These are phyloP conservation scores for Zaprionus capensis DNA, from an alignment of 1,140 invertebrate species.

Conservation along the genomic window DNA sequence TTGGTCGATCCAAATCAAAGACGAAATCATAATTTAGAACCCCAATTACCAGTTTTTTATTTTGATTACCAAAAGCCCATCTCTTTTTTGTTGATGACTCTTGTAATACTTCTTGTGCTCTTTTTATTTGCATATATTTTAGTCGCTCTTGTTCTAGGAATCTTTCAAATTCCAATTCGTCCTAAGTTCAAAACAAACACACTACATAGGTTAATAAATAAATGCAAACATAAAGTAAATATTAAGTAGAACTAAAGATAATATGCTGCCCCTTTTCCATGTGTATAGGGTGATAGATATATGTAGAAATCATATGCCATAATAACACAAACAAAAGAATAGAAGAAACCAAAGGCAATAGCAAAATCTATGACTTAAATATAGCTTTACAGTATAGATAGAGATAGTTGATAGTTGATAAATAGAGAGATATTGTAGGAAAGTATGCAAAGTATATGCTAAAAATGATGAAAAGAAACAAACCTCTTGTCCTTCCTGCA, in stretches of 20 bases:
- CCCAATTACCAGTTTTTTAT: neutral
- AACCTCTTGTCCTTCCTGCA: constrained; percentile 91
- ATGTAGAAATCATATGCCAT: constrained; percentile 5
- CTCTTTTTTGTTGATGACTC: neutral
- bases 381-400: constrained; percentile 3
- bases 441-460: constrained; percentile 55
- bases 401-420: constrained; percentile 6
- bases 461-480: constrained; percentile 84
- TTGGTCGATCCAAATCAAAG: neutral
- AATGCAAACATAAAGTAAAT: neutral
- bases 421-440: constrained; percentile 13
- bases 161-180: neutral
- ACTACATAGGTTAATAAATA: neutral
- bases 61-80: neutral
- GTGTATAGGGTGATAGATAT: neutral
- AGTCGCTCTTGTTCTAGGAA: neutral
- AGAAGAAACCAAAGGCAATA: constrained; percentile 23
- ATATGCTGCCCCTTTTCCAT: neutral
- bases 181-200: neutral
- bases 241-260: neutral
- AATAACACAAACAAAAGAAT: neutral
- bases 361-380: constrained; percentile 7
- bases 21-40: neutral
- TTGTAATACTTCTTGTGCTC: neutral
- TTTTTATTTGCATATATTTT: neutral